phyloP scores from a whole-genome alignment of 2,797 vertebrate genomes.

The Acomys russatus region DNA sequence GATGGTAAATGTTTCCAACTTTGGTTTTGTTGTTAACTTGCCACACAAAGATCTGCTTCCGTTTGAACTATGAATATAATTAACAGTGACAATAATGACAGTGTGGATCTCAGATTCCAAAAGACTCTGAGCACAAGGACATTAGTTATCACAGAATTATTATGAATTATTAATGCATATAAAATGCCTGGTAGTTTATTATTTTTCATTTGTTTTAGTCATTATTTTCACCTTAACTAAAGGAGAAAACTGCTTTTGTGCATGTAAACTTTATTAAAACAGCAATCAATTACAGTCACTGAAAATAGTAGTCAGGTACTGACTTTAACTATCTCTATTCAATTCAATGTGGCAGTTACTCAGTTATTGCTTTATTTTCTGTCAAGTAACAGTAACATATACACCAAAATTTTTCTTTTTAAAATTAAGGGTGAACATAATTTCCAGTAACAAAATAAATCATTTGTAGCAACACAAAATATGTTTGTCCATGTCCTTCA shows the following conservation, averaged over 20 bases:
- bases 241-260: background rate
- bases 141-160: background rate
- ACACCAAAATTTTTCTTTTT: background rate
- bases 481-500: slow-evolving; percentile 31
- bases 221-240: slow-evolving; percentile 32
- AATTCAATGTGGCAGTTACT: background rate
- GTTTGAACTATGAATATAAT: background rate
- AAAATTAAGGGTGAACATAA: background rate
- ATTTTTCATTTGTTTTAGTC: background rate
- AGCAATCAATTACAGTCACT: background rate
- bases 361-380: background rate
- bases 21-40: background rate
- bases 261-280: background rate
- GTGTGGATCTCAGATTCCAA: background rate
- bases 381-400: background rate
- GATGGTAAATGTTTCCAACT: background rate
- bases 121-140: background rate
- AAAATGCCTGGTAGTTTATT: background rate
- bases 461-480: slow-evolving; percentile 8
- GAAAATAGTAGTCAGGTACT: background rate
- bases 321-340: background rate
- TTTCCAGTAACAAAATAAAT: slow-evolving; percentile 37
- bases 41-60: background rate
- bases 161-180: background rate
- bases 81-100: background rate